phyloP scores from a whole-genome alignment of 2,113 vertebrate species.

The Corvus hawaiiensis region DNA sequence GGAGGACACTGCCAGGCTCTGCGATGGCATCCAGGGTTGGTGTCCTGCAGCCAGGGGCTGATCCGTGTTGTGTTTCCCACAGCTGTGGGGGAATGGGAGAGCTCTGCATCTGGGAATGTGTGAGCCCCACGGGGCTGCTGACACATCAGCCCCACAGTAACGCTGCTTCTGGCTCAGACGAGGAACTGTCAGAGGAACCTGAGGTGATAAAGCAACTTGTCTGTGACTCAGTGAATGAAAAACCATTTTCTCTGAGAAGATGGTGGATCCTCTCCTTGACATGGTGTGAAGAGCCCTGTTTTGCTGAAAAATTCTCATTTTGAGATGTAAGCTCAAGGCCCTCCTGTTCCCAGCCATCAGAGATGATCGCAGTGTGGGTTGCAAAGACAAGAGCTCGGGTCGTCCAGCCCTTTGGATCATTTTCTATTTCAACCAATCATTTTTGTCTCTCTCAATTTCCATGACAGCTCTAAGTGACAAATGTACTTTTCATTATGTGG shows the following conservation, averaged over 20 bases:
- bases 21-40: background rate
- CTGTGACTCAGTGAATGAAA: background rate
- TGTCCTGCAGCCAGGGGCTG: background rate
- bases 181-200: background rate
- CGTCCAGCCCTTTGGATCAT: background rate
- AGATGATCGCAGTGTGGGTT: background rate
- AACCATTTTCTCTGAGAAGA: background rate
- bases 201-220: background rate
- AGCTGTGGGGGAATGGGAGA: background rate
- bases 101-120: background rate
- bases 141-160: background rate
- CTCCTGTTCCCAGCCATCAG: background rate
- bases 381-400: background rate
- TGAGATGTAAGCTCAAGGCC: background rate
- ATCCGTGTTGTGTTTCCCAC: rapidly evolving
- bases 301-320: background rate
- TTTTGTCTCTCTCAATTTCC: conserved; percentile 1
- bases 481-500: background rate
- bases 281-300: background rate
- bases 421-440: background rate
- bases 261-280: background rate
- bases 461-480: conserved; percentile 16
- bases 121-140: background rate
- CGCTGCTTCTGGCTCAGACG: background rate
- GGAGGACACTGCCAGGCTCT: background rate